These are phyloP conservation scores for Eciton burchellii DNA, from an alignment of 1,140 invertebrate genomes.

Conservation along the genomic window DNA sequence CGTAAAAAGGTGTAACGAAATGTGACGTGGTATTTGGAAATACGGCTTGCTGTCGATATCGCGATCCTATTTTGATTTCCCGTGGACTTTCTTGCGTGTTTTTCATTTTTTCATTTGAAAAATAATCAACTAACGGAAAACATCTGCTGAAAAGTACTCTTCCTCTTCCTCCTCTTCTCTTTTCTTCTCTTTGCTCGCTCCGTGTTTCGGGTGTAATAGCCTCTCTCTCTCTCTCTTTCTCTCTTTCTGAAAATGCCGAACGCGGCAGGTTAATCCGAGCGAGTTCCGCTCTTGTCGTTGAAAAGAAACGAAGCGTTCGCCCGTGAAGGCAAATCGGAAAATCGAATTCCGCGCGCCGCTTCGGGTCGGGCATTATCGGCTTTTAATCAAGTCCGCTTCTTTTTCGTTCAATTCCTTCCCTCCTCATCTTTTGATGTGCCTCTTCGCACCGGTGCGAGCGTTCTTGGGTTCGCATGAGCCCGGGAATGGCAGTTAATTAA, in stretches of 20 bases:
- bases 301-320: conserved; percentile 49
- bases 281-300: conserved; percentile 24
- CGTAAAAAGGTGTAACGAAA: no score
- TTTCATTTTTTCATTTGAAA: neutral
- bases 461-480: conserved; percentile 56
- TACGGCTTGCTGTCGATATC: no score
- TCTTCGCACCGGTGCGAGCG: conserved; percentile 42
- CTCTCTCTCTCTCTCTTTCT: no score
- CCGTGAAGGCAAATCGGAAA: conserved; percentile 64
- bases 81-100: no score
- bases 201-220: conserved; percentile 11
- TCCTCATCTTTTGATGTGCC: conserved; percentile 55
- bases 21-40: no score
- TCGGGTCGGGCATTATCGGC: conserved; percentile 66
- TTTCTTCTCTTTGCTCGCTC: no score
- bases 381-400: conserved; percentile 68
- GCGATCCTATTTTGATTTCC: no score
- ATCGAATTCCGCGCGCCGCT: conserved; percentile 50
- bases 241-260: conserved; percentile 39
- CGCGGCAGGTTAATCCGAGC: conserved; percentile 15
- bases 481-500: conserved; percentile 53
- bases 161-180: no score
- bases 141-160: neutral
- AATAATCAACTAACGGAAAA: neutral
- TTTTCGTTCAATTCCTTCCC: conserved; percentile 52